Evolutionary conservation across 2,113 vertebrate species (phyloP).

Genomic region (Phasianus colchicus): DNA sequence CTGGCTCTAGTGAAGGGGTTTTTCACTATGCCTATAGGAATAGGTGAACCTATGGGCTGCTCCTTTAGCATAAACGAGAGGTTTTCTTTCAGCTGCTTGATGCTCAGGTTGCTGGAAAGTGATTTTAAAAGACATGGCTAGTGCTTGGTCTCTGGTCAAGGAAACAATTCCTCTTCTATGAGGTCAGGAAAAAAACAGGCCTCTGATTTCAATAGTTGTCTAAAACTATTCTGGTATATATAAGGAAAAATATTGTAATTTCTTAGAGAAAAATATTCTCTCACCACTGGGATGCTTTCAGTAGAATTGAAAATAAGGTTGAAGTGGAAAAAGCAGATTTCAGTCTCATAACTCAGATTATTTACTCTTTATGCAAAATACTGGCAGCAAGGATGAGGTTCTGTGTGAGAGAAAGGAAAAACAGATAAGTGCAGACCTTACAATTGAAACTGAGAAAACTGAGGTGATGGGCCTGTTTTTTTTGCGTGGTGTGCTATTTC

Average conservation of each 20-base stretch:
- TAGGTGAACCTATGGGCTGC: not conserved
- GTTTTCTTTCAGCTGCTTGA: not conserved
- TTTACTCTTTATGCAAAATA: not conserved
- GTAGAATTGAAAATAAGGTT: not conserved
- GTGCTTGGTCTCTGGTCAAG: not conserved
- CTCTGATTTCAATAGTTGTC: not conserved
- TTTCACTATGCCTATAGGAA: not conserved
- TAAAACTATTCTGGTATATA: not conserved
- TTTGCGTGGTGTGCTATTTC: not conserved
- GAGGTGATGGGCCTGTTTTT: not conserved
- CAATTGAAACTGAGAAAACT: not conserved
- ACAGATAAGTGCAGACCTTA: not conserved
- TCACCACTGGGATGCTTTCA: not conserved
- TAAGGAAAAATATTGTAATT: not conserved
- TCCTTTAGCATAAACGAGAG: fast-evolving
- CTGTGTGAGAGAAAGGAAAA: not conserved
- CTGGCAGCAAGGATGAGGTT: not conserved
- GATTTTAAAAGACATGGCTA: not conserved
- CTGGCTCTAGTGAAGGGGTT: not conserved
- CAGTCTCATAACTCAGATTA: not conserved
- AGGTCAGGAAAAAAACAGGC: not conserved
- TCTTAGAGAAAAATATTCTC: not conserved
- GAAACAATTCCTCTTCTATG: not conserved
- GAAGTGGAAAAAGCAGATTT: not conserved
- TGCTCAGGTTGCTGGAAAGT: not conserved